These are phyloP conservation scores for Empidonax traillii DNA, from an alignment of 2,113 vertebrate genomes.

Conservation along the genomic window DNA sequence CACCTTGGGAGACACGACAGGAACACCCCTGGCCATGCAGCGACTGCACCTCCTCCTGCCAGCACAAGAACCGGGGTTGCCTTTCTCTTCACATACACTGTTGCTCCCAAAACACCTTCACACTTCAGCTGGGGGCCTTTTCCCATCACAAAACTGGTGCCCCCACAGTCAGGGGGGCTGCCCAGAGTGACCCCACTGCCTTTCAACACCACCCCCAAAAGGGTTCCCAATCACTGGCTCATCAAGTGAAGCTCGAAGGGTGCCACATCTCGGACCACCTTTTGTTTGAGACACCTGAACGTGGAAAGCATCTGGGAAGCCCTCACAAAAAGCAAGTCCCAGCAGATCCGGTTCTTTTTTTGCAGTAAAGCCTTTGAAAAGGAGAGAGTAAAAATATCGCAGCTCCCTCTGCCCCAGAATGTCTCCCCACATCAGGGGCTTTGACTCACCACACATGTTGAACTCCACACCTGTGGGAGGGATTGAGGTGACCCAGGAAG, in stretches of 20 bases:
- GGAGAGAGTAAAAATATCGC: accelerated
- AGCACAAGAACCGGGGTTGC: accelerated
- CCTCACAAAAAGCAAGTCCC: not conserved
- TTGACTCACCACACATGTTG: accelerated
- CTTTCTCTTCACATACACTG: accelerated
- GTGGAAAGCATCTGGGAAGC: accelerated
- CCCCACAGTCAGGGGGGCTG: not conserved
- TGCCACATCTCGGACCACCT: not conserved
- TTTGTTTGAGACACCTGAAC: not conserved
- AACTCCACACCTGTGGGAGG: not conserved
- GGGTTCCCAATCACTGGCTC: accelerated
- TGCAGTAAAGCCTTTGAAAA: not conserved
- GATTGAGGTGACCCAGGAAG: accelerated
- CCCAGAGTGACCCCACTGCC: accelerated
- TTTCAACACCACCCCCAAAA: not conserved
- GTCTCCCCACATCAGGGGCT: not conserved
- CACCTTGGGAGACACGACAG: accelerated
- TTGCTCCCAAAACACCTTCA: not conserved
- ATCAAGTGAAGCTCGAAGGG: not conserved
- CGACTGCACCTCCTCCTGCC: not conserved
- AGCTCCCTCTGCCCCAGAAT: not conserved
- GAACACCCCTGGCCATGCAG: accelerated
- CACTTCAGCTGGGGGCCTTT: not conserved
- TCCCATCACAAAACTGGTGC: accelerated
- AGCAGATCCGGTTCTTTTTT: not conserved